phyloP scores from a whole-genome alignment of 2,888 invertebrate genomes.

The Lepidochrysops patricia region DNA sequence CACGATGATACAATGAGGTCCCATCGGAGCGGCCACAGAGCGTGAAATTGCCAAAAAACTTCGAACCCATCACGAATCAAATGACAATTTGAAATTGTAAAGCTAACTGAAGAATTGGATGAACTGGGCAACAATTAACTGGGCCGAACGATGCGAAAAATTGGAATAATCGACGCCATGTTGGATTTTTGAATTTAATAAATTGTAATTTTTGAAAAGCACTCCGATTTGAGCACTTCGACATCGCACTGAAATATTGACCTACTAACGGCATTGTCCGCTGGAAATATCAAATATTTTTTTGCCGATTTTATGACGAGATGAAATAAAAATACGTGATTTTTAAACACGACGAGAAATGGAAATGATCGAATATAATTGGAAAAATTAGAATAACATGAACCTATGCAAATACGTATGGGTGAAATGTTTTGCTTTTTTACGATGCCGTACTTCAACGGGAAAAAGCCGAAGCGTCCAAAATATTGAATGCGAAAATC shows the following conservation, averaged over 20 bases:
- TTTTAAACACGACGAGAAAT: constrained; percentile 16
- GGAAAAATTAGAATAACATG: constrained; percentile 5
- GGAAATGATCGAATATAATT: constrained; percentile 6
- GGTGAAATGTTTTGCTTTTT: not conserved
- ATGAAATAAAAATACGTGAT: constrained; percentile 16
- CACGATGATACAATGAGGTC: constrained; percentile 30
- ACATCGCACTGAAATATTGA: constrained; percentile 28
- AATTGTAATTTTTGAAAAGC: constrained; percentile 49
- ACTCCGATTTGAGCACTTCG: constrained; percentile 31
- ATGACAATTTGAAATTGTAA: constrained; percentile 71
- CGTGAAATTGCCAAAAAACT: constrained; percentile 71
- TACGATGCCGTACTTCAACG: not conserved
- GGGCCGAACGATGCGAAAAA: constrained; percentile 52
- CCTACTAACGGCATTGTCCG: constrained; percentile 28
- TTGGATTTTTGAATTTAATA: constrained; percentile 49
- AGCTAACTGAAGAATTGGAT: constrained; percentile 64
- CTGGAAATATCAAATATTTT: constrained; percentile 19
- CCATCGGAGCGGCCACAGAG: constrained; percentile 47
- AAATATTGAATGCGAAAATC: not conserved
- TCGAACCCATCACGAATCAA: constrained; percentile 69
- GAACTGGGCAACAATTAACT: constrained; percentile 64
- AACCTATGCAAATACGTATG: not conserved
- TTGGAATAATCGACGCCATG: constrained; percentile 57
- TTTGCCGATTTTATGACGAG: constrained; percentile 18
- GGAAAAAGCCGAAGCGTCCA: not conserved